Evolutionary conservation across 1,140 invertebrate genomes (phyloP), one percentile per base, ranked within the genome.

Genomic region (Sipha flava): DNA sequence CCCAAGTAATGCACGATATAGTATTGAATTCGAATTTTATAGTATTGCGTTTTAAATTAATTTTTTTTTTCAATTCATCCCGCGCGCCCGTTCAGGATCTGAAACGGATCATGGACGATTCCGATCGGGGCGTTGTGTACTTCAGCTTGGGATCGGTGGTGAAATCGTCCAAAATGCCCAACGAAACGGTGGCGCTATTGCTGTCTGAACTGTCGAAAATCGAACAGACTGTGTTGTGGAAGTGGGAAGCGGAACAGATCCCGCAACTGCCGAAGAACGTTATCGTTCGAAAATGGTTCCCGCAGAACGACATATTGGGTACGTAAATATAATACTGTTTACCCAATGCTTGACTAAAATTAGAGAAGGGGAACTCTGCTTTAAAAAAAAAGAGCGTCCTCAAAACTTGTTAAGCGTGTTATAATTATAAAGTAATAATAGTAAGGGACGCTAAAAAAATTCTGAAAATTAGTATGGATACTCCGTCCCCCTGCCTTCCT

Each of bases 231-330:
- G 85, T 90, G 34, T 81, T 90, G n/a, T 90, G 85, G 89, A 90
- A 88, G 87, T 91, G 85, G 88, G 90, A 88, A 84, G 86, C 84
- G 64, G 86, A 82, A 80, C 72, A 81, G 84, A 57, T 73, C 82
- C 79, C 79, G 0, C 47, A 57, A 26, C 81, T 88, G 80, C 88
- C 90, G 23, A 85, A 86, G 72, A 92, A 92, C 84, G 87, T 91
- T 77, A 87, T 87, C 82, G 86, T 88, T 37, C 85, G 86, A 80
- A 85, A 87, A 82, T 91, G 90, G 91, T 83, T 91, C 9, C 88
- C 90, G 3, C 90, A 92, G 83, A 86, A 88, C 81, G 88, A 89
- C 84, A 85, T 91, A 81, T 84, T 91, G 82, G 88, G 90, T 91
- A 84, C 86, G 86, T 37, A 34, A 26, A 26, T 52, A n/a, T n/a